Conservation (phyloP, 1,140 invertebrate species). For the Hylaeus volcanicus region DNA sequence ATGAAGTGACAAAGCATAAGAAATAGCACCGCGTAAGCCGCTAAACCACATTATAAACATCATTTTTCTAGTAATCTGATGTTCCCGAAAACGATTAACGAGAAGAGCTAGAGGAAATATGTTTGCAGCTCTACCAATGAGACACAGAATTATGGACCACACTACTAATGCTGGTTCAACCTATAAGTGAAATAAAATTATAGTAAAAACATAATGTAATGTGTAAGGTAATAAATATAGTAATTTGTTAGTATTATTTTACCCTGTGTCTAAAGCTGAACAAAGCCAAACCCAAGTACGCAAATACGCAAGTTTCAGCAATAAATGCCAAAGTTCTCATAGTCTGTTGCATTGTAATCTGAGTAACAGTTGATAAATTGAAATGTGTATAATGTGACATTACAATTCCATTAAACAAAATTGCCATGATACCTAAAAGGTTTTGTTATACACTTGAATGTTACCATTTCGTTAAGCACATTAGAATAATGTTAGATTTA, state of each 20-base stretch:
- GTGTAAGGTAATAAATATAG: constrained; percentile 2
- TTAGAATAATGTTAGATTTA: constrained; percentile 2
- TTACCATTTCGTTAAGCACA: constrained; percentile 2
- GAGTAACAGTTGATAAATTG: constrained; percentile 98
- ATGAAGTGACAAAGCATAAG: constrained; percentile 98
- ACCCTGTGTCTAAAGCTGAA: constrained; percentile 95
- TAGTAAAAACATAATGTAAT: constrained; percentile 4
- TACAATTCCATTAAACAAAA: constrained; percentile 98
- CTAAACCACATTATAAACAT: constrained; percentile 99
- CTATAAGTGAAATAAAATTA: constrained; percentile 55
- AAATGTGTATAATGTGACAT: constrained; percentile 99
- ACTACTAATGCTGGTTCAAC: constrained; percentile 91
- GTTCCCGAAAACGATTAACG: constrained; percentile 97
- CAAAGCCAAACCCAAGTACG: constrained; percentile 98
- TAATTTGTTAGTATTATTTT: constrained; percentile 38
- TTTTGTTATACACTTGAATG: constrained; percentile 7
- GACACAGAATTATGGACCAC: constrained; percentile 95
- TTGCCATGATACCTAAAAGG: constrained; percentile 98
- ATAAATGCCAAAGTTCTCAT: constrained; percentile 98
- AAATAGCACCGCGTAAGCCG: constrained; percentile 97
- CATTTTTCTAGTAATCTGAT: constrained; percentile 98
- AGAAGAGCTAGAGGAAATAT: constrained; percentile 97
- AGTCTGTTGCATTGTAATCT: constrained; percentile 99
- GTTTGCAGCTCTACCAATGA: constrained; percentile 96
- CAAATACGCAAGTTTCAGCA: constrained; percentile 99